phyloP scores from a whole-genome alignment of 30 jellyfish, hydroid and myxozoan species.

The Calvadosia cruxmelitensis region DNA sequence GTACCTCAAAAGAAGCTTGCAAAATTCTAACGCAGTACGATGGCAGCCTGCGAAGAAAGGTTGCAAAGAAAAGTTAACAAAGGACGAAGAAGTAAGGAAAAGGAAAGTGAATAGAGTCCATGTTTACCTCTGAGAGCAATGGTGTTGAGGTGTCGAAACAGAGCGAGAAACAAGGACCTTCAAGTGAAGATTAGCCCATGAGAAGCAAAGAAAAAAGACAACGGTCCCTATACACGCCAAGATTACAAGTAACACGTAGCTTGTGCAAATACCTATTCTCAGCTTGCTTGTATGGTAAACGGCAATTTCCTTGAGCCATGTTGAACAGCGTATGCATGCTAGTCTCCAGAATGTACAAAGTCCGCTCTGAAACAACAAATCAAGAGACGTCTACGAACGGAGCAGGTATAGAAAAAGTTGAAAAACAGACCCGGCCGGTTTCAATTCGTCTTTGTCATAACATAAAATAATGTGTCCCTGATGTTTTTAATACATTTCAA shows the following conservation, averaged over 20 bases:
- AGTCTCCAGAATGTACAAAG: slow-evolving; percentile 63
- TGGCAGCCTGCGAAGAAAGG: slow-evolving; percentile 59
- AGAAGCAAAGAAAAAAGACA: too few species aligned
- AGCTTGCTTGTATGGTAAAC: slow-evolving; percentile 65
- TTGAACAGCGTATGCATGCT: slow-evolving; percentile 75
- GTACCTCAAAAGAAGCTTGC: slow-evolving; percentile 74
- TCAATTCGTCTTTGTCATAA: too few species aligned
- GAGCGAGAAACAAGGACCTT: slow-evolving; percentile 89
- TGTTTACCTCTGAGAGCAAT: slow-evolving; percentile 70
- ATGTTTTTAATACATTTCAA: too few species aligned
- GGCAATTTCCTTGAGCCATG: slow-evolving; percentile 63
- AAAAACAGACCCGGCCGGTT: too few species aligned
- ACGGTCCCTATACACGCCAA: background rate
- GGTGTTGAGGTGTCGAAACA: slow-evolving; percentile 70
- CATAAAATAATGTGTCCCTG: too few species aligned
- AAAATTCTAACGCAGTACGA: slow-evolving; percentile 85
- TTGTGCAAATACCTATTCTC: slow-evolving; percentile 56
- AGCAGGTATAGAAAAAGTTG: too few species aligned
- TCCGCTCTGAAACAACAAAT: slow-evolving; percentile 72
- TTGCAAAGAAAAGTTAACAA: too few species aligned
- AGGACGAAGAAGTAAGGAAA: too few species aligned
- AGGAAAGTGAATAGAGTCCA: too few species aligned
- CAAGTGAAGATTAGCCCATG: too few species aligned
- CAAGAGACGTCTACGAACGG: too few species aligned
- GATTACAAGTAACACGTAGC: background rate